Evolutionary conservation across 2,113 vertebrate species (phyloP).

Genomic region (Nannospalax galili): DNA sequence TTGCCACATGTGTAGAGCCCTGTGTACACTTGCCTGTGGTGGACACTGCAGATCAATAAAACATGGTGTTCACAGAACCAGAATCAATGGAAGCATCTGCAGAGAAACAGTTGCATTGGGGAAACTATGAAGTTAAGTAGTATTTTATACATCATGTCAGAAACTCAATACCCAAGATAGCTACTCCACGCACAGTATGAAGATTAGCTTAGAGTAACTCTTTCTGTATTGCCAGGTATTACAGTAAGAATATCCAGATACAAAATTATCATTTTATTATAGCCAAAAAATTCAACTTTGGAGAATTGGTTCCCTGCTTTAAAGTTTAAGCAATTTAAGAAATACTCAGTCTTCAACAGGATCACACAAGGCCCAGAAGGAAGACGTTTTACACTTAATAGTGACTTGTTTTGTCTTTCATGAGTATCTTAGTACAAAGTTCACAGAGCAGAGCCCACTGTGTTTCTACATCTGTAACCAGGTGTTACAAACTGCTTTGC

Average conservation of each 20-base stretch:
- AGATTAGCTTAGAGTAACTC: not conserved
- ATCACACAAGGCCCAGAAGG: not conserved
- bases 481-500: not conserved
- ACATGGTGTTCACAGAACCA: conserved; percentile 8
- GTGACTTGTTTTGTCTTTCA: conserved; percentile 16
- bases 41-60: not conserved
- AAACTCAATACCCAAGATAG: not conserved
- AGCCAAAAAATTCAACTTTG: not conserved
- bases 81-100: not conserved
- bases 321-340: conserved; percentile 23
- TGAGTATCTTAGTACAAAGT: not conserved
- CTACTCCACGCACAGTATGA: not conserved
- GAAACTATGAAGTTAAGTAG: not conserved
- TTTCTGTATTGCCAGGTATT: not conserved
- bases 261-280: conserved; percentile 40
- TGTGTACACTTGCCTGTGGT: not conserved
- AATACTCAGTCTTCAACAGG: not conserved
- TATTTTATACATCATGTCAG: not conserved
- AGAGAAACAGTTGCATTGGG: not conserved
- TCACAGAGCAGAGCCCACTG: not conserved
- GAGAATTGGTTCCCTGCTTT: conserved; percentile 1
- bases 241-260: not conserved
- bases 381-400: not conserved
- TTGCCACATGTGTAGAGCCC: not conserved
- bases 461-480: not conserved